Evolutionary conservation across 2,888 invertebrate species (phyloP).

Genomic region (Netelia inedita): DNA sequence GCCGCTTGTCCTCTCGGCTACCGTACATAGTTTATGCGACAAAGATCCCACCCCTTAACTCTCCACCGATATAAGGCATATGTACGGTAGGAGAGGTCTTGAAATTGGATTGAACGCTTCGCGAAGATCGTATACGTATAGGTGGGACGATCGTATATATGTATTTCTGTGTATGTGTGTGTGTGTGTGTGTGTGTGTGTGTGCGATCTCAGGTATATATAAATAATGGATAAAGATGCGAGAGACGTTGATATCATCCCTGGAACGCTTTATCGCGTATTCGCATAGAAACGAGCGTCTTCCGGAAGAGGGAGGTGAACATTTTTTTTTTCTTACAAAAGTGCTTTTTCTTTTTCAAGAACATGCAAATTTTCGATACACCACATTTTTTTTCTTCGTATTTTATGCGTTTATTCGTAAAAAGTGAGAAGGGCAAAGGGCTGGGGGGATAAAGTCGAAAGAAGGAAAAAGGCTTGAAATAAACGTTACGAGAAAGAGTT

Average conservation of each 20-base stretch:
- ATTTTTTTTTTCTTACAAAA: background rate
- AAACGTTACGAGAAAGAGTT: background rate
- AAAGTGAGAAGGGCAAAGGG: too few species aligned
- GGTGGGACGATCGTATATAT: background rate
- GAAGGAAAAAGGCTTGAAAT: too few species aligned
- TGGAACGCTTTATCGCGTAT: conserved; percentile 18
- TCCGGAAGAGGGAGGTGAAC: background rate
- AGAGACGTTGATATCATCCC: conserved; percentile 24
- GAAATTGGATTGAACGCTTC: conserved; percentile 60
- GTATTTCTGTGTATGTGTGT: background rate
- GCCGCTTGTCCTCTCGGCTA: conserved; percentile 8
- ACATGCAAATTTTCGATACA: too few species aligned
- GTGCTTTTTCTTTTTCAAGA: background rate
- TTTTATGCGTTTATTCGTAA: too few species aligned
- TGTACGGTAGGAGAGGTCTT: conserved; percentile 22
- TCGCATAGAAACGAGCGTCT: background rate
- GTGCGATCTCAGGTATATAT: background rate
- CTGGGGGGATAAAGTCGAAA: too few species aligned
- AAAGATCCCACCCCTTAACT: conserved; percentile 18
- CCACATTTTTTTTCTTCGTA: too few species aligned
- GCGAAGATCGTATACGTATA: conserved; percentile 27
- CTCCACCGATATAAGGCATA: background rate
- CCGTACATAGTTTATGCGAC: conserved; percentile 59
- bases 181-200: background rate
- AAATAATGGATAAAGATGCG: background rate